Percentiles rank a stretch among this genome's conserved stretches.
phyloP scores from a whole-genome alignment of 2,797 vertebrate genomes.

The Enteromius mattozi region DNA sequence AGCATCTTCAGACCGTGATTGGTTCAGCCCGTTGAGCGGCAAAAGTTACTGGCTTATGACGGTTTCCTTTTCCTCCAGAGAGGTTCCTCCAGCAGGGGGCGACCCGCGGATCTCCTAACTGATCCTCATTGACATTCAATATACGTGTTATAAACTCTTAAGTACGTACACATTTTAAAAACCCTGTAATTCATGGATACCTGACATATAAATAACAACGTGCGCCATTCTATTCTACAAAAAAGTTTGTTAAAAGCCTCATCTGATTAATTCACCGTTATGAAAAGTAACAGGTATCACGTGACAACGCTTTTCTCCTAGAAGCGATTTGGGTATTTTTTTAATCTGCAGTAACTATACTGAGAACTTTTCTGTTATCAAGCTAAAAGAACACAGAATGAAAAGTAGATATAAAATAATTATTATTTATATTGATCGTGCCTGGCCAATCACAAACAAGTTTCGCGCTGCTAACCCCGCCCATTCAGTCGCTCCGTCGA shows the following conservation, averaged over 20 bases:
- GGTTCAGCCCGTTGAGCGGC: not conserved
- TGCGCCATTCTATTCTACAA: not conserved
- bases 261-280: not conserved
- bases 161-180: not conserved
- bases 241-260: not conserved
- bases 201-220: not conserved
- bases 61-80: not conserved
- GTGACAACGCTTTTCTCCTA: not conserved
- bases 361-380: not conserved
- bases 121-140: not conserved
- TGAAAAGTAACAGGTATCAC: not conserved
- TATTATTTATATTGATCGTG: not conserved
- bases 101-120: not conserved
- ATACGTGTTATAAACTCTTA: not conserved
- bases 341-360: not conserved
- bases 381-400: accelerated
- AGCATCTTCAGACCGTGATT: not conserved
- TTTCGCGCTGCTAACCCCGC: not conserved
- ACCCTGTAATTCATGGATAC: not conserved
- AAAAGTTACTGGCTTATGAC: not conserved
- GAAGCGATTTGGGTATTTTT: not conserved
- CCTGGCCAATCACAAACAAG: not conserved
- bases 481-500: not conserved
- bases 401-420: not conserved
- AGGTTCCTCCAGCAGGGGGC: not conserved